Conservation (phyloP, 2,888 invertebrate species). For the Eilema caniola region DNA sequence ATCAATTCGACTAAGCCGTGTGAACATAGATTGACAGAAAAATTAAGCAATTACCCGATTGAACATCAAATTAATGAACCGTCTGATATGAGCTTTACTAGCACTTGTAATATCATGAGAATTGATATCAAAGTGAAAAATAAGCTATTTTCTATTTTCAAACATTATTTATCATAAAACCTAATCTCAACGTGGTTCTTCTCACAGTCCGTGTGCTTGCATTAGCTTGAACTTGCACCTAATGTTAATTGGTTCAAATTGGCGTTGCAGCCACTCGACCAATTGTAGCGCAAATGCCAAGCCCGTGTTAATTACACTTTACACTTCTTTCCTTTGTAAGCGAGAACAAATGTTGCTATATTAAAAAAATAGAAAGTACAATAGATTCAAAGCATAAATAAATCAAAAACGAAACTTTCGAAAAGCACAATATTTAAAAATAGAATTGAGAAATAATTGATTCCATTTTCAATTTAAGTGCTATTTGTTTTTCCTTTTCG, state of each 20-base stretch:
- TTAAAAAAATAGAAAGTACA: slow-evolving; percentile 8
- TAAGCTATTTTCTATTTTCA: not conserved
- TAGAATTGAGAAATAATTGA: not conserved
- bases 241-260: slow-evolving; percentile 67
- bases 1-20: no score
- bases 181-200: slow-evolving; percentile 6
- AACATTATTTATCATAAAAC: not conserved
- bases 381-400: not conserved
- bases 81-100: no score
- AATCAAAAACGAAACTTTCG: not conserved
- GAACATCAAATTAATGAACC: no score
- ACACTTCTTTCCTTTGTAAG: slow-evolving; percentile 31
- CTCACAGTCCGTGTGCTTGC: slow-evolving; percentile 32
- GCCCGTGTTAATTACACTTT: slow-evolving; percentile 59
- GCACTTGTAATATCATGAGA: no score
- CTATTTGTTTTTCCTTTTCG: not conserved
- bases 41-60: no score
- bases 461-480: not conserved
- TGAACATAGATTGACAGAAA: no score
- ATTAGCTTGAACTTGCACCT: slow-evolving; percentile 48
- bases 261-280: slow-evolving; percentile 58
- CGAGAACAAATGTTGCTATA: slow-evolving; percentile 2
- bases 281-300: slow-evolving; percentile 56
- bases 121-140: not conserved
- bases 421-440: not conserved